phyloP scores from a whole-genome alignment of 2,797 vertebrate genomes.

The Hydrocynus forskahlii region DNA sequence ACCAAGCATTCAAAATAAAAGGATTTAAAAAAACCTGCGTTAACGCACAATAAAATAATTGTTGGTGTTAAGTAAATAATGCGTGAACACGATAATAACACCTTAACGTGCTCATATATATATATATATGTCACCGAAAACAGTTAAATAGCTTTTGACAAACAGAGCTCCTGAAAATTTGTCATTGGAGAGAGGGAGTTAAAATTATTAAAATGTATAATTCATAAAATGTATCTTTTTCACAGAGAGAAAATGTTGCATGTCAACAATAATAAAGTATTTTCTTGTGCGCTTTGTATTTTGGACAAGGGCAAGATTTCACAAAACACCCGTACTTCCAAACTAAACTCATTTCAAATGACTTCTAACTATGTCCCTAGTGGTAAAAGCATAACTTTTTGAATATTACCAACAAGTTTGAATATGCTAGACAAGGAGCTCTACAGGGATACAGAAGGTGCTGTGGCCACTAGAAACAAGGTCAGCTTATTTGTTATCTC shows the following conservation, averaged over 20 bases:
- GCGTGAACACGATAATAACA: too few relatives aligned
- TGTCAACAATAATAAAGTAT: slow-evolving; percentile 6
- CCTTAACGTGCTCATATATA: too few relatives aligned
- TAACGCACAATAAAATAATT: too few relatives aligned
- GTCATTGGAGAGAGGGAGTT: slow-evolving; percentile 3
- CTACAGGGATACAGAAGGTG: background rate
- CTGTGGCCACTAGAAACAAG: slow-evolving; percentile 8
- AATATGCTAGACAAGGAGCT: background rate
- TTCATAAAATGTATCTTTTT: slow-evolving; percentile 10
- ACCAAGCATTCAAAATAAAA: too few relatives aligned
- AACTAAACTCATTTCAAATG: slow-evolving; percentile 9
- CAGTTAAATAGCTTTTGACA: slow-evolving; percentile 1
- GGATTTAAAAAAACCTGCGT: too few relatives aligned
- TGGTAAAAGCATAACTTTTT: background rate
- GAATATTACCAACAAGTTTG: background rate
- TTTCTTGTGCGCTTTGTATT: slow-evolving; percentile 22
- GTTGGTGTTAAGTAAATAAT: too few relatives aligned
- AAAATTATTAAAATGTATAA: background rate
- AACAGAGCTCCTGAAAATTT: slow-evolving; percentile 8
- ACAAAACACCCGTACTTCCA: slow-evolving; percentile 29
- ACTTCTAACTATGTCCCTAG: background rate
- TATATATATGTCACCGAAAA: background rate
- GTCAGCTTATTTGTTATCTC: background rate
- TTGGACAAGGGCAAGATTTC: slow-evolving; percentile 39
- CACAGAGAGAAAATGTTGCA: background rate